Evolutionary conservation across 1,140 invertebrate species (phyloP).

Genomic region (Tribolium madens): DNA sequence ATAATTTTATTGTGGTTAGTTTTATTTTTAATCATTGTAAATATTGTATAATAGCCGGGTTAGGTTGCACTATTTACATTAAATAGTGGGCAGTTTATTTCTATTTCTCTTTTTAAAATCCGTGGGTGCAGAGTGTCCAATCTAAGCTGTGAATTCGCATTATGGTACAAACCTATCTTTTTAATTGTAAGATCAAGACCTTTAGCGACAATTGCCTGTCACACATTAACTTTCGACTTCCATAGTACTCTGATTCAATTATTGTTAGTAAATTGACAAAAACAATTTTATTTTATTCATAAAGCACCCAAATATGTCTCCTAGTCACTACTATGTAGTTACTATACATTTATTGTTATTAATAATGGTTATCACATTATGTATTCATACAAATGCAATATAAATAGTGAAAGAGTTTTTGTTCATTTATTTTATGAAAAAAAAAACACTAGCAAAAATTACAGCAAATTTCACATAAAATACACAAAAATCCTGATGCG

Average conservation of each 20-base stretch:
- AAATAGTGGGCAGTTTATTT: constrained; percentile 57
- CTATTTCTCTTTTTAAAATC: constrained; percentile 6
- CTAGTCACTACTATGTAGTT: constrained; percentile 45
- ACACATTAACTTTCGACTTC: constrained; percentile 34
- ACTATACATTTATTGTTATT: constrained; percentile 20
- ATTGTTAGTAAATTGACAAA: constrained; percentile 22
- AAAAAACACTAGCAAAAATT: constrained; percentile 12
- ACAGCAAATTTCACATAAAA: not conserved
- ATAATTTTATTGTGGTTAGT: constrained; percentile 59
- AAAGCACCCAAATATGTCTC: constrained; percentile 26
- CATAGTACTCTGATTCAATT: constrained; percentile 29
- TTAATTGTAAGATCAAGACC: constrained; percentile 39
- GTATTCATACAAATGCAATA: constrained; percentile 9
- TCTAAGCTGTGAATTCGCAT: constrained; percentile 43
- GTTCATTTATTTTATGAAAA: constrained; percentile 8
- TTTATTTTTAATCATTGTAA: constrained; percentile 54
- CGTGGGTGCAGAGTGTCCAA: constrained; percentile 54
- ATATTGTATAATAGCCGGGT: constrained; percentile 60
- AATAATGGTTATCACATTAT: constrained; percentile 12
- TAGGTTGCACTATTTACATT: constrained; percentile 62
- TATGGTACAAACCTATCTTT: constrained; percentile 35
- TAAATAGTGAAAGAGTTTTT: constrained; percentile 7
- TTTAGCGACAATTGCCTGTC: constrained; percentile 21
- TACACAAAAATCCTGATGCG: too few relatives aligned
- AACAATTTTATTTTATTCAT: constrained; percentile 12